Conservation (phyloP, 1,140 invertebrate genomes). For the Drosophila bifasciata region DNA sequence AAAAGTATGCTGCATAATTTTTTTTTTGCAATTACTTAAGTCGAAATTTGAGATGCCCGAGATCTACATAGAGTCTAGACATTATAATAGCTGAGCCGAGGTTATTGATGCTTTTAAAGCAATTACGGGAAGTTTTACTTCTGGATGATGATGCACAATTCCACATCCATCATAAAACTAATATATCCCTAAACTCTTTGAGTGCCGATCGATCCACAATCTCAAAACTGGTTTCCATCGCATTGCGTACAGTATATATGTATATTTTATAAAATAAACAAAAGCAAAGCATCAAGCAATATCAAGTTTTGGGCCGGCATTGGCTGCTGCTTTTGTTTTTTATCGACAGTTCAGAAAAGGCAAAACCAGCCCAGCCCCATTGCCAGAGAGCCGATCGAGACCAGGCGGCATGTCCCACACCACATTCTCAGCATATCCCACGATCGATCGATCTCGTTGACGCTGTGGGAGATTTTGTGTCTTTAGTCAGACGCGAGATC, state of each 20-base stretch:
- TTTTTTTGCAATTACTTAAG: too few relatives aligned
- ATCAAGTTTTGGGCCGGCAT: slow-evolving; percentile 38
- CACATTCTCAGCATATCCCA: slow-evolving; percentile 7
- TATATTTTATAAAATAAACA: slow-evolving; percentile 37
- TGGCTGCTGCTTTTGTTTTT: slow-evolving; percentile 49
- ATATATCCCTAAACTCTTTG: too few relatives aligned
- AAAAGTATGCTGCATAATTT: too few relatives aligned
- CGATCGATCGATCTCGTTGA: slow-evolving; percentile 58
- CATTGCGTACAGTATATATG: not conserved
- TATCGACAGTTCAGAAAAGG: slow-evolving; percentile 41
- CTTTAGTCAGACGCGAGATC: slow-evolving; percentile 54
- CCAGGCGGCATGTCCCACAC: slow-evolving; percentile 4
- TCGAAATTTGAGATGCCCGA: too few relatives aligned
- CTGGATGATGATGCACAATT: too few relatives aligned
- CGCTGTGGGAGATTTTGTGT: slow-evolving; percentile 51
- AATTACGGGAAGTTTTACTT: too few relatives aligned
- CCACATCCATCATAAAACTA: too few relatives aligned
- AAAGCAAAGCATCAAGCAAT: slow-evolving; percentile 28
- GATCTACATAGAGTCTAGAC: too few relatives aligned
- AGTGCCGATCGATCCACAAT: too few relatives aligned
- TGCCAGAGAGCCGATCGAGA: slow-evolving; percentile 15
- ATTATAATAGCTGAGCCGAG: too few relatives aligned
- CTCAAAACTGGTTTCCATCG: slow-evolving; percentile 44
- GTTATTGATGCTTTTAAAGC: too few relatives aligned
- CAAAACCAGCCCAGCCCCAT: slow-evolving; percentile 56